Conservation (phyloP, 1,140 invertebrate genomes). For the Ruditapes philippinarum region DNA sequence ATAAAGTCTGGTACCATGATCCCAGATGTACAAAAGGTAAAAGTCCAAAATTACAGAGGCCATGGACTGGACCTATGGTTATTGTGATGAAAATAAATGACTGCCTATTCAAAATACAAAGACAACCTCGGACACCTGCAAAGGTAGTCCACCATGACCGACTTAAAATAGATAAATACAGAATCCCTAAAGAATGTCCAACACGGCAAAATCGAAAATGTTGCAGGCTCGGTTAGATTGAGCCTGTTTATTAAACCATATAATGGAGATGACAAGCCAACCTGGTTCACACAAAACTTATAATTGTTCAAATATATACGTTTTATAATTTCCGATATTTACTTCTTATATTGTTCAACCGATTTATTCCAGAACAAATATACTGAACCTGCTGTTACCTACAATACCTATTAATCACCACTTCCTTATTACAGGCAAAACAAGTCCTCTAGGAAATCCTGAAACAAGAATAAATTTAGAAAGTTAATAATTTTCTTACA, state of each 20-base stretch:
- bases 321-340: neutral
- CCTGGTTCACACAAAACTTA: neutral
- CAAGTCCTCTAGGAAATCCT: no score
- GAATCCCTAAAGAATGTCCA: no score
- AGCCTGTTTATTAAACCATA: no score
- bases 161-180: no score
- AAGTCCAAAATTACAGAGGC: no score
- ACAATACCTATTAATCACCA: neutral
- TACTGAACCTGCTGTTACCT: neutral
- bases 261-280: neutral
- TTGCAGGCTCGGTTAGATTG: no score
- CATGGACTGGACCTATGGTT: neutral
- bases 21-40: no score
- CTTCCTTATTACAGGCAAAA: no score
- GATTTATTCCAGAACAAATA: neutral
- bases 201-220: no score
- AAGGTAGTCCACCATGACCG: slow-evolving; percentile 5
- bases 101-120: neutral
- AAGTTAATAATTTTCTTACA: no score
- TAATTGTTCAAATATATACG: neutral
- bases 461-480: no score
- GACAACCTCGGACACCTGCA: neutral
- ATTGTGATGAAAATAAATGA: slow-evolving; percentile 7
- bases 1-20: no score
- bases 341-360: neutral